These are phyloP conservation scores for Chrysopa pallens DNA, from an alignment of 1,140 invertebrate genomes.

Conservation along the genomic window DNA sequence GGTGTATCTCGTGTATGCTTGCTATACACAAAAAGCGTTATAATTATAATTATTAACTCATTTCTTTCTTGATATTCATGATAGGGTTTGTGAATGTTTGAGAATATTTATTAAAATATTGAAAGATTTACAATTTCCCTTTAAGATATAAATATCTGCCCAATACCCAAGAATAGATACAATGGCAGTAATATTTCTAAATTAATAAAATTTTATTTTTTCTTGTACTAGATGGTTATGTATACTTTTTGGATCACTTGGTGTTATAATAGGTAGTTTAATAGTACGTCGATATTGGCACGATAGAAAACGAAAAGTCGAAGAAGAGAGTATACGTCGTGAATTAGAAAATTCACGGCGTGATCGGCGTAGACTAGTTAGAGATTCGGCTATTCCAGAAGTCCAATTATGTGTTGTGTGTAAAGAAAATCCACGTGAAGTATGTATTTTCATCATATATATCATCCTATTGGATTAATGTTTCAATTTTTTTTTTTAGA, in stretches of 20 bases:
- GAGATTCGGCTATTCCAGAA: slow-evolving; percentile 39
- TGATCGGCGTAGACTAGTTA: slow-evolving; percentile 37
- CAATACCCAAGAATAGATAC: too few species aligned
- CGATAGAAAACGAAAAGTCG: slow-evolving; percentile 29
- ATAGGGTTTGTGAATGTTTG: too few species aligned
- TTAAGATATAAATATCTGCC: too few species aligned
- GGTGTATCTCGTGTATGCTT: too few species aligned
- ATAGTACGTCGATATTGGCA: slow-evolving; percentile 42
- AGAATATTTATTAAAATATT: too few species aligned
- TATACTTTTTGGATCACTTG: slow-evolving; percentile 45
- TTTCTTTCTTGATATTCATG: too few species aligned
- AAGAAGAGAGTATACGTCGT: slow-evolving; percentile 32
- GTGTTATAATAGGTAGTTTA: slow-evolving; percentile 39
- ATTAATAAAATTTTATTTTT: neutral
- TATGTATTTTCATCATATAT: slow-evolving; percentile 11
- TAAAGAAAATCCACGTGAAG: slow-evolving; percentile 52
- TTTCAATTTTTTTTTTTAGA: slow-evolving; percentile 24
- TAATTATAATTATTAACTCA: too few species aligned
- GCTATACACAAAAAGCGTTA: too few species aligned
- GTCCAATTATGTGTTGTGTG: slow-evolving; percentile 61
- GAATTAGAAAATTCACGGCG: slow-evolving; percentile 40
- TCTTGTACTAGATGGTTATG: slow-evolving; percentile 33
- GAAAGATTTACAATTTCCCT: too few species aligned
- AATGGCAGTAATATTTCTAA: too few species aligned
- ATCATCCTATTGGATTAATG: neutral